Base-by-base conservation (phyloP, 2,113 vertebrate species). In the Lepus timidus region DNA sequence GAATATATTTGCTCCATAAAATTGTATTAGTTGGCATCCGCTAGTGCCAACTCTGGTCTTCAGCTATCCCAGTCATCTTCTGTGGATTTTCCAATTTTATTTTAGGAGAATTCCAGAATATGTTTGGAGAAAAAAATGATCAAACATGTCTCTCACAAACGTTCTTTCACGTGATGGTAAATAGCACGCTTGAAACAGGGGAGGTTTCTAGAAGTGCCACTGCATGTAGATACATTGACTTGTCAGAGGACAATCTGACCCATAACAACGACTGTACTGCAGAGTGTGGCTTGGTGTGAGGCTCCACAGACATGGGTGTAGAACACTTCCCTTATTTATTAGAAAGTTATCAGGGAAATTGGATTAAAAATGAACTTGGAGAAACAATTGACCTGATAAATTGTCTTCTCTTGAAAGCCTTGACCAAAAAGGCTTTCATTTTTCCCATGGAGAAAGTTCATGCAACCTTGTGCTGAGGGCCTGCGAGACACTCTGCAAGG, bases 81-180 rank as follows among this genome's bases (percentile, higher is more conserved):
- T 44, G 79, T 90, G 64, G 19, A 39, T 85, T 70, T 79, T 87
- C 70, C 68, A 95, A 95, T 95, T 93, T 96, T 95, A 97, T 97
- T 96, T 94, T 95, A 96, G 88, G 90, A 95, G 90, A 97, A 96
- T 94, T 96, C 44, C 85, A 79, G 95, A 97, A 80, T 95, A 55
- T 95, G 36, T 71, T 83, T 65, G 61, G 22, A 94, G 58, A 92
- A 95, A 97, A 82, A 82, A 87, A 74, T 78, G 55, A 71, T 90
- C 78, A 75, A 87, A 94, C 73, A 96, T 91, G 93, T 91, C 88
- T 93, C 39, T 95, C 33, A 94, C 33, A 85, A 68, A 73, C 44
- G 73, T 93, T 79, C 76, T 62, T 27, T 2, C 6, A 78, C 85
- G 23, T 79, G 88, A 23, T 90, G 68, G 88, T 90, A 92, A 95